Base-by-base conservation (phyloP, 2,113 vertebrate genomes). In the Leptobrachium ailaonicum region DNA sequence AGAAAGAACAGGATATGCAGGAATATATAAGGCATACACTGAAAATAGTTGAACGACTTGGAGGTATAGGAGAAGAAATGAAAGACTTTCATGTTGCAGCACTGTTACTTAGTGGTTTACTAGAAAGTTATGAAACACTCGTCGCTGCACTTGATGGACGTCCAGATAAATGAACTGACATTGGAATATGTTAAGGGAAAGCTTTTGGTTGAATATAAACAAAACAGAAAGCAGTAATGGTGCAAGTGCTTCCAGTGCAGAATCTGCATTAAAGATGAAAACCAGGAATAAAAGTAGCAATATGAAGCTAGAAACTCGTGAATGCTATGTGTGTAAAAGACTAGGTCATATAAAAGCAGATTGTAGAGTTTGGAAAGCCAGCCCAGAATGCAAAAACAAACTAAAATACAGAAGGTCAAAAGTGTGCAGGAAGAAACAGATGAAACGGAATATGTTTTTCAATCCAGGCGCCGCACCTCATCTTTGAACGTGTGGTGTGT, bases 21-120 rank as follows among this genome's bases (percentile, higher is more conserved):
- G 42, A 44, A 13, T 69, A 45, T 14, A 69, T 69, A 14, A 69
- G 43, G 20, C 42, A 69, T 11, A 69, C 42, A 42, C n/a, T 69
- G 43, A 43, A 69, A 45, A 69, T 71, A 20, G 70, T 71, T 43
- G 70, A 71, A 47, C 6, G 47, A 32, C 70, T 70, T 42, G 32
- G 45, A 53, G 70, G 70, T 32, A 50, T 71, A 43, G 70, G 45
- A 53, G 70, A 71, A 71, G 70, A 71, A 12, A 71, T 71, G 40
- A 71, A 71, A 71, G 14, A 45, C 10, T 4, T 66, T 66, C 20
- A 66, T 66, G 63, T 66, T 66, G 63, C 63, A 66, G 63, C 63
- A 66, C 20, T 66, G 40, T 6, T 40, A 66, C 8, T 66, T 20
- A 66, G 63, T 62, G 58, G 58, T 66, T 66, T 32, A 66, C 63